These are phyloP conservation scores for Perdix hodgsoniae DNA, from an alignment of 2,797 vertebrate genomes.

Conservation along the genomic window DNA sequence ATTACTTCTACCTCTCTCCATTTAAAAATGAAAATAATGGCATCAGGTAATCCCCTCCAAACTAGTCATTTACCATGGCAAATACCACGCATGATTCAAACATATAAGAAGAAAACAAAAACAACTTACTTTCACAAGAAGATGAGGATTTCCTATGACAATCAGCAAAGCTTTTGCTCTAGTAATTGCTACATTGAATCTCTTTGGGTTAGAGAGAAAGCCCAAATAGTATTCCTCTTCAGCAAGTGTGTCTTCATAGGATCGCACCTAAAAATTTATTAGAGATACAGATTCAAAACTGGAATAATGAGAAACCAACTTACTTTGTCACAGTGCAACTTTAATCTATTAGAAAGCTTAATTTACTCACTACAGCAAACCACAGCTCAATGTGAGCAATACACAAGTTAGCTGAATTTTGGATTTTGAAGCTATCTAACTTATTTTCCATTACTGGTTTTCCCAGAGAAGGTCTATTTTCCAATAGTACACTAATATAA, in stretches of 20 bases:
- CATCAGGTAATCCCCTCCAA: neutral
- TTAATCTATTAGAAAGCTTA: neutral
- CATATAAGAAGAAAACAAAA: rapidly evolving
- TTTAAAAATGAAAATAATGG: neutral
- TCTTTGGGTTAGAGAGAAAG: conserved; percentile 92
- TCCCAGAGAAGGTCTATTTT: neutral
- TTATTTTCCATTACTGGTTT: neutral
- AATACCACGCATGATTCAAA: neutral
- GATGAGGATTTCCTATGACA: conserved; percentile 92
- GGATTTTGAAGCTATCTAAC: neutral
- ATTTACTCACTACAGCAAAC: neutral
- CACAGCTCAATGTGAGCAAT: neutral
- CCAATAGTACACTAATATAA: neutral
- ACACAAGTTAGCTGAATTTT: neutral
- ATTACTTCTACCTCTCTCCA: neutral
- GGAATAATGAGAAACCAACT: neutral
- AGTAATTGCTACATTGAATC: conserved; percentile 96
- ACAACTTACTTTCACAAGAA: conserved; percentile 86
- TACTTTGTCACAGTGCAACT: neutral
- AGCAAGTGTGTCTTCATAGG: conserved; percentile 81
- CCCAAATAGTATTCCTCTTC: conserved; percentile 85
- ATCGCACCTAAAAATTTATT: conserved; percentile 86
- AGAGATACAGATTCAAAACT: neutral
- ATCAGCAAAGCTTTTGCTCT: conserved; percentile 93
- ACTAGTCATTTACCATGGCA: neutral